Percentiles rank a stretch among this genome's conserved stretches.
Conservation (phyloP, 2,113 vertebrate genomes). For the Sander vitreus region DNA sequence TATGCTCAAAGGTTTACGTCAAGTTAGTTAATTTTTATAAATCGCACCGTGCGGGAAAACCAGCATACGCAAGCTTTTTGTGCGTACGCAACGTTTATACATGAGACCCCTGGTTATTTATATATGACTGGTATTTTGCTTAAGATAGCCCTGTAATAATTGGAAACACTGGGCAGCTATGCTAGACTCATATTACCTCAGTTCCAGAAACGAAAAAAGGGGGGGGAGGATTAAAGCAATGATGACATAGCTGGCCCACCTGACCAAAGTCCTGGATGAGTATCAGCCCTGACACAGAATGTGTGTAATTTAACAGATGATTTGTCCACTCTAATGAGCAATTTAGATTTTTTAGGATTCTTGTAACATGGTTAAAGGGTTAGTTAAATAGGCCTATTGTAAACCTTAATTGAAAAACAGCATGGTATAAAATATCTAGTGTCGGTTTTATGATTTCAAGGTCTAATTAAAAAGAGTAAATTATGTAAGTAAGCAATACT, state of each 20-base stretch:
- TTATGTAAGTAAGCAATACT: neutral
- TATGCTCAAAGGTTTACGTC: too few species aligned
- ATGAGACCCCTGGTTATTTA: slow-evolving; percentile 9
- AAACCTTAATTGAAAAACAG: neutral
- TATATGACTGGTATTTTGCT: slow-evolving; percentile 46
- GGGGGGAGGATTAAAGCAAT: slow-evolving; percentile 12
- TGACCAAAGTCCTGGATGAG: slow-evolving; percentile 18
- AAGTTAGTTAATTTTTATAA: too few species aligned
- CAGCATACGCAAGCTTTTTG: too few species aligned
- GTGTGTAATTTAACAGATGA: neutral
- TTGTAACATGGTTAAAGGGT: neutral
- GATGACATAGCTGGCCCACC: slow-evolving; percentile 39
- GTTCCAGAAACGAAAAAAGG: slow-evolving; percentile 36
- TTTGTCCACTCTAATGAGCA: neutral
- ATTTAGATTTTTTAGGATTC: neutral
- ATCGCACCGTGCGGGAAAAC: too few species aligned
- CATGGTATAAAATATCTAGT: neutral
- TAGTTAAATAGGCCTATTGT: neutral
- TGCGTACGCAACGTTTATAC: too few species aligned
- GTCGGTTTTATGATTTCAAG: neutral
- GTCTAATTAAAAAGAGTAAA: neutral
- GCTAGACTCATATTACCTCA: slow-evolving; percentile 61
- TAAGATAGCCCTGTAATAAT: slow-evolving; percentile 40
- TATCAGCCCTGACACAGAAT: slow-evolving; percentile 32
- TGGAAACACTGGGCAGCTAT: slow-evolving; percentile 42